Conservation (phyloP, 2,888 invertebrate genomes). For the Helobdella robusta region DNA sequence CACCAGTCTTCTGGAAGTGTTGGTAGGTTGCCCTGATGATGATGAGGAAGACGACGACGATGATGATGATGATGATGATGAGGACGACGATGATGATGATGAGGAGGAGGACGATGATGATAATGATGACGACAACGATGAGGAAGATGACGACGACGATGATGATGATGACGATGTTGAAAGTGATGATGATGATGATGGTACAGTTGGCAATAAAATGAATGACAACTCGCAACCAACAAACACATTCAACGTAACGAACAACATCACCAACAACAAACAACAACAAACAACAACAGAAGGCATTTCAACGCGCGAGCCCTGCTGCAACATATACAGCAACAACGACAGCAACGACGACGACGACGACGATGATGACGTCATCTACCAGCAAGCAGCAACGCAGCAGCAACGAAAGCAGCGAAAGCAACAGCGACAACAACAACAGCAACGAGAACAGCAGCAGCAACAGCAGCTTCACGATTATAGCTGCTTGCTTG, state of each 20-base stretch:
- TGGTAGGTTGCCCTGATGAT: conserved; percentile 11
- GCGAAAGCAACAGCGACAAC: conserved; percentile 4
- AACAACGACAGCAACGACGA: too few relatives aligned
- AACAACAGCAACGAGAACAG: conserved; percentile 1
- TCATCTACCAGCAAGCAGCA: too few relatives aligned
- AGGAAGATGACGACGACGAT: too few relatives aligned
- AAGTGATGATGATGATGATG: background rate
- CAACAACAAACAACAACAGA: too few relatives aligned
- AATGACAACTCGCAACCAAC: too few relatives aligned
- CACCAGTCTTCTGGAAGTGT: conserved; percentile 11
- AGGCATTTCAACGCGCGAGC: too few relatives aligned
- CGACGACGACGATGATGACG: too few relatives aligned
- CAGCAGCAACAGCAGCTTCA: conserved; percentile 5
- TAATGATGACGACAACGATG: background rate
- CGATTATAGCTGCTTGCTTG: background rate
- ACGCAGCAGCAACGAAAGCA: too few relatives aligned
- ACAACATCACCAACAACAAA: too few relatives aligned
- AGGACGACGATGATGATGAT: background rate
- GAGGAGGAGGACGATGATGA: background rate
- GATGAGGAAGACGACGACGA: background rate
- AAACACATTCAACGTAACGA: too few relatives aligned
- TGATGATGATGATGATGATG: background rate
- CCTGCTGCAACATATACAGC: too few relatives aligned
- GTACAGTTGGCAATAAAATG: too few relatives aligned
- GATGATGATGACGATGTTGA: background rate